These are phyloP conservation scores for Megalops cyprinoides DNA, from an alignment of 2,797 vertebrate genomes.

Conservation along the genomic window DNA sequence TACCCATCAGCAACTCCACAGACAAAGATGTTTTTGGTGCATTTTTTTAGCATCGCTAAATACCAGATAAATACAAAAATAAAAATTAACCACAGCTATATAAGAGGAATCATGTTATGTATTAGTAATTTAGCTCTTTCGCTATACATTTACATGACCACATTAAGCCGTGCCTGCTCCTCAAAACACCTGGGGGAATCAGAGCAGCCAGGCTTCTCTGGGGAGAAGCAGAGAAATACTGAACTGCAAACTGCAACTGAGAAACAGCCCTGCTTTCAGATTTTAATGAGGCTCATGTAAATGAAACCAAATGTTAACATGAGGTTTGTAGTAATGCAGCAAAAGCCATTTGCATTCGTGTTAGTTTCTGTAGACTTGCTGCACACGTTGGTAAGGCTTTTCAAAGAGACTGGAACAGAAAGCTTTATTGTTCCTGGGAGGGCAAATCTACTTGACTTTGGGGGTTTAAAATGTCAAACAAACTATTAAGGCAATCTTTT, in stretches of 20 bases:
- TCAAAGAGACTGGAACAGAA: constrained; percentile 17
- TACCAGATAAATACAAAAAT: too few relatives aligned
- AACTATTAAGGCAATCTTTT: constrained; percentile 26
- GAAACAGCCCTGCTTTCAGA: not conserved
- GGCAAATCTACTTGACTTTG: constrained; percentile 1
- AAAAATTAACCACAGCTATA: not conserved
- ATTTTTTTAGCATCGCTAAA: too few relatives aligned
- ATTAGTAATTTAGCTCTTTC: too few relatives aligned
- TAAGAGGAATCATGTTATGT: not conserved
- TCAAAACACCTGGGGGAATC: not conserved
- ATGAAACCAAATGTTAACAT: not conserved
- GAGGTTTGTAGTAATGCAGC: not conserved
- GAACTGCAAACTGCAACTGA: not conserved
- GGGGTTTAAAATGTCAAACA: not conserved
- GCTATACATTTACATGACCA: too few relatives aligned
- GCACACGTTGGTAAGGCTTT: constrained; percentile 17
- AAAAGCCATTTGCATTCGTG: not conserved
- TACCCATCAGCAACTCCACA: too few relatives aligned
- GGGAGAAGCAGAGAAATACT: not conserved
- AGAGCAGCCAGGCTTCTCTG: not conserved
- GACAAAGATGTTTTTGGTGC: too few relatives aligned
- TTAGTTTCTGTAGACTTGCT: constrained; percentile 23
- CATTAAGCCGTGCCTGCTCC: too few relatives aligned
- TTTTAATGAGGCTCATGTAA: not conserved
- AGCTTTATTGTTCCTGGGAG: not conserved